Percentiles rank a stretch among this genome's conserved stretches.
Conservation (phyloP, 2,797 vertebrate genomes). For the Pipistrellus kuhlii region DNA sequence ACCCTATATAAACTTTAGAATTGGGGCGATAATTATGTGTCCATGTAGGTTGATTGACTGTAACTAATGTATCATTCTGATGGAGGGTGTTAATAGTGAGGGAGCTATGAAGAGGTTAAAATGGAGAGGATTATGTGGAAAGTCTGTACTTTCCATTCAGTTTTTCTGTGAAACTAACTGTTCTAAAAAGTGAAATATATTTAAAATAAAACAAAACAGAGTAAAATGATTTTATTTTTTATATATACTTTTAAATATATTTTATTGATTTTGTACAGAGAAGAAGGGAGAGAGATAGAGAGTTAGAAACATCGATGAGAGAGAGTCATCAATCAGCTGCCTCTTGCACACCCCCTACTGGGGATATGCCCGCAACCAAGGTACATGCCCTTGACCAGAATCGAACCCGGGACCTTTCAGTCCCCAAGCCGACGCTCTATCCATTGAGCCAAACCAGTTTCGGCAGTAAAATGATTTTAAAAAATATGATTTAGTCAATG, state of each 20-base stretch:
- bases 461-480: background rate
- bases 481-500: background rate
- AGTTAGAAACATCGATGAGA: too few relatives aligned
- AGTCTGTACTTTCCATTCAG: background rate
- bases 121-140: background rate
- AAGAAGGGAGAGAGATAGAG: too few relatives aligned
- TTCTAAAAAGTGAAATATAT: background rate
- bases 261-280: too few relatives aligned
- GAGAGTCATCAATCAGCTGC: too few relatives aligned
- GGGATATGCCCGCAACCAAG: too few relatives aligned
- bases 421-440: too few relatives aligned
- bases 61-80: background rate
- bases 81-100: background rate
- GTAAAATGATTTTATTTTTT: background rate
- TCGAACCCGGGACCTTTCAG: too few relatives aligned
- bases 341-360: too few relatives aligned
- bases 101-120: background rate
- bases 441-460: too few relatives aligned
- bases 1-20: background rate
- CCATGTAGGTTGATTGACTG: background rate
- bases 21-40: background rate
- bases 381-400: too few relatives aligned
- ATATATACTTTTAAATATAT: too few relatives aligned
- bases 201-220: conserved; percentile 25
- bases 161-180: background rate